Conservation (phyloP, 2,888 invertebrate species). For the Plebejus melissa region DNA sequence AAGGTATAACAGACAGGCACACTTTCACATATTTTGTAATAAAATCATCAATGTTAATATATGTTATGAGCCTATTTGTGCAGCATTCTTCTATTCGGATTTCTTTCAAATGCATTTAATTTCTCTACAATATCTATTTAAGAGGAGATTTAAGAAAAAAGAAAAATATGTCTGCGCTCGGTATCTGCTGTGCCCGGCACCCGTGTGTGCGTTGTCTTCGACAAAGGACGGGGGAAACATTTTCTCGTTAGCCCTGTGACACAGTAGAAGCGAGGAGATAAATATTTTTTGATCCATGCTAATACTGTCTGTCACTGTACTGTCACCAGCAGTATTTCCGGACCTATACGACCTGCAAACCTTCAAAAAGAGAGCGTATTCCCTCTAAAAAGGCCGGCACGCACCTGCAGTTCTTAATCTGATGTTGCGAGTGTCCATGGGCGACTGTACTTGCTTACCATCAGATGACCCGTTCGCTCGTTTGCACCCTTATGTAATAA, state of each 20-base stretch:
- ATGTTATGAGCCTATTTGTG: neutral
- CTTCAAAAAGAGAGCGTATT: no score
- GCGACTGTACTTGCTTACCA: no score
- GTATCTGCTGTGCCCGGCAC: neutral
- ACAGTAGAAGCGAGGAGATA: slow-evolving; percentile 39
- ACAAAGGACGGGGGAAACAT: slow-evolving; percentile 70
- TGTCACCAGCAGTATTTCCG: no score
- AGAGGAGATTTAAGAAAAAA: slow-evolving; percentile 47
- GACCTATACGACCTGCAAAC: no score
- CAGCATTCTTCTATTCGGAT: neutral
- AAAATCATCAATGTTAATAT: neutral
- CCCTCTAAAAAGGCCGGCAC: no score
- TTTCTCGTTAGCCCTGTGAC: slow-evolving; percentile 44
- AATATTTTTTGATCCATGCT: neutral
- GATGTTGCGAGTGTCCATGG: no score
- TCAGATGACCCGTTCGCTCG: no score
- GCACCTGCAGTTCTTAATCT: no score
- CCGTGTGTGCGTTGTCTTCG: slow-evolving; percentile 31
- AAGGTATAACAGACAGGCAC: no score
- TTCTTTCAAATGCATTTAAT: neutral
- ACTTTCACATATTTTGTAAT: no score
- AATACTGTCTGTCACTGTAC: no score
- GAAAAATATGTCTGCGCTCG: slow-evolving; percentile 71
- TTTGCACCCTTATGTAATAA: no score
- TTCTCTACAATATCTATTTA: slow-evolving; percentile 3